These are phyloP conservation scores for Ophonus ardosiacus DNA, from an alignment of 2,888 invertebrate genomes.

Conservation along the genomic window DNA sequence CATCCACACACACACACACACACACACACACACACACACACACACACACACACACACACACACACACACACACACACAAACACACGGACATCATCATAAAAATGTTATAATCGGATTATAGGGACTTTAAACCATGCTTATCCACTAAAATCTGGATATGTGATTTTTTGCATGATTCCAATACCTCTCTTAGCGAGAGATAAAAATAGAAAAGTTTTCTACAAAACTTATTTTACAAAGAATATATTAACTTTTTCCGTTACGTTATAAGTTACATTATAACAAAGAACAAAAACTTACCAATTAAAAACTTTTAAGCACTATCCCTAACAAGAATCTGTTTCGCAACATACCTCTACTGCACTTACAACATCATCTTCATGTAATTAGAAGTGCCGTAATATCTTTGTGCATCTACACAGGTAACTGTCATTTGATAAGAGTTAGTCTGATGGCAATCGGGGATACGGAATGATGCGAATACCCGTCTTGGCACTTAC, in stretches of 20 bases:
- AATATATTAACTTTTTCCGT: not conserved
- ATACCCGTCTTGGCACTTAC: conserved; percentile 9
- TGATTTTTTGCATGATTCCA: no score
- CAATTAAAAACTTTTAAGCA: not conserved
- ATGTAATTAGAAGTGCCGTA: not conserved
- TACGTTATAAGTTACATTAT: not conserved
- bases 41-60: no score
- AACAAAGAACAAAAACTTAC: not conserved
- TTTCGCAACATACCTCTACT: not conserved
- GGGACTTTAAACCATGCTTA: no score
- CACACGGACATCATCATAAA: no score
- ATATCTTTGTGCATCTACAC: conserved; percentile 8
- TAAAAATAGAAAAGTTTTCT: no score
- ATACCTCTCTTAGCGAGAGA: no score
- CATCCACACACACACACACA: no score
- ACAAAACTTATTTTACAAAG: no score
- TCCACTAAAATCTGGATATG: no score
- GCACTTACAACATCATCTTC: not conserved
- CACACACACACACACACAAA: no score
- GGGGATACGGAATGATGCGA: conserved; percentile 33
- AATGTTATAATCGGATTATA: no score
- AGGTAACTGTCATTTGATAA: conserved; percentile 28
- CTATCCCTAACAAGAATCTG: not conserved
- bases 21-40: no score
- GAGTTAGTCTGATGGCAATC: not conserved